Base-by-base conservation (phyloP, 1,140 invertebrate species). In the Drosophila equinoxialis region DNA sequence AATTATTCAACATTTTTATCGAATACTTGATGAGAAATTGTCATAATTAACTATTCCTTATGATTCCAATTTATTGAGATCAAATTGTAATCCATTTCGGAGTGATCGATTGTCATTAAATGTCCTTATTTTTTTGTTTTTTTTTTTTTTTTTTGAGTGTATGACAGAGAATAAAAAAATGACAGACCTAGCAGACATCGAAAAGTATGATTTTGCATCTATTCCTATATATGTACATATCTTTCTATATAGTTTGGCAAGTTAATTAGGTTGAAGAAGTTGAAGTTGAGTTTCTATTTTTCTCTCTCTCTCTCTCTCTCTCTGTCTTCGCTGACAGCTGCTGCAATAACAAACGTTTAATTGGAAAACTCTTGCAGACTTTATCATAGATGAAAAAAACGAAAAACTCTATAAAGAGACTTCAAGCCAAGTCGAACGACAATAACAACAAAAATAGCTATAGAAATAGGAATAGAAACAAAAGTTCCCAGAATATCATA, bases 231-330 rank as follows among this genome's bases (percentile, higher is more conserved):
- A 17, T 17, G 17, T 0, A 30, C 20, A 51, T 51, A 51, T 51
- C 45, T 61, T 37, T 20, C 64, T 62, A 37, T 26, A 14, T 17
- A 54, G 7, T 58, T 51, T 62, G 65, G 66, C 74, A 59, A 78
- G 64, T 86, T 85, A 85, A 85, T 86, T 85, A 81, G 62, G 76
- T 75, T 75, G 79, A 59, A 59, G 57, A 51, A 51, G 45, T 51
- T 51, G 45, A 51, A 51, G 45, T 51, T 51, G 45, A 17, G 14
- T 23, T 51, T 51, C 20, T n/a, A n/a, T n/a, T n/a, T n/a, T n/a
- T n/a, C n/a, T n/a, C n/a, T n/a, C n/a, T n/a, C n/a, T n/a, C n/a
- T n/a, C n/a, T n/a, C n/a, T n/a, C n/a, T n/a, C n/a, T 10, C 3
- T 71, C 35, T 71, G 17, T 51, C 57, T 6, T 10, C 41, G 66